Percentiles rank a stretch among this genome's conserved stretches.
phyloP scores from a whole-genome alignment of 2,888 invertebrate genomes.

The Aphrophora alni region DNA sequence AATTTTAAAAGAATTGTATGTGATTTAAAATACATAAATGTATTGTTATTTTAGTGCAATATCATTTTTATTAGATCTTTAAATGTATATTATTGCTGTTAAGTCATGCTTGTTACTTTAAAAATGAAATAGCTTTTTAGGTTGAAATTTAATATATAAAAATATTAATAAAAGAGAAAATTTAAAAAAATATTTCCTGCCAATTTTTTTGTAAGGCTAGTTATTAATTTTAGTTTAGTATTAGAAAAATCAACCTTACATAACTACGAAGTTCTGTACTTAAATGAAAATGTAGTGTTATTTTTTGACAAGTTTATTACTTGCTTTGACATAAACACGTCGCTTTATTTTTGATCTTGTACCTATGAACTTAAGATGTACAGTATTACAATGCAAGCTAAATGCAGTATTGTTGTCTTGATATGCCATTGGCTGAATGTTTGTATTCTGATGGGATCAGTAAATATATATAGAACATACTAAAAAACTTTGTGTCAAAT shows the following conservation, averaged over 20 bases:
- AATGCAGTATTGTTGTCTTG: conserved; percentile 6
- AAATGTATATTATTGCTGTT: conserved; percentile 5
- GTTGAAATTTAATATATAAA: neutral
- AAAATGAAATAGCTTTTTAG: neutral
- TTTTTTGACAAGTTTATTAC: conserved; percentile 41
- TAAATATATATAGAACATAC: neutral
- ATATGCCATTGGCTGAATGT: conserved; percentile 6
- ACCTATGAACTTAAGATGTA: neutral
- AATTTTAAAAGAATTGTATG: neutral
- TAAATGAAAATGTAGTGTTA: conserved; percentile 38
- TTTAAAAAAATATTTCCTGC: conserved; percentile 20
- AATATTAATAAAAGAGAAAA: neutral
- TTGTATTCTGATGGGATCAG: conserved; percentile 6
- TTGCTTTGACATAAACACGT: neutral
- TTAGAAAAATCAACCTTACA: neutral
- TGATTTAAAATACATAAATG: neutral
- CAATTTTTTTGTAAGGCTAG: conserved; percentile 20
- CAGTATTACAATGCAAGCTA: neutral
- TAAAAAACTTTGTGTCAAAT: neutral
- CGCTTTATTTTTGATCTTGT: conserved; percentile 2
- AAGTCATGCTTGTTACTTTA: neutral
- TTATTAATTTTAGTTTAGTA: conserved; percentile 22
- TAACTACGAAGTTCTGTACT: neutral
- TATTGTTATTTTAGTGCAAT: neutral
- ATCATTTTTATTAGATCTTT: conserved; percentile 1